A percentile compares a stretch with the other conserved stretches of the same genome.
Evolutionary conservation across 2,888 invertebrate species (phyloP).

Genomic region (Hemicrepidius hirtus): DNA sequence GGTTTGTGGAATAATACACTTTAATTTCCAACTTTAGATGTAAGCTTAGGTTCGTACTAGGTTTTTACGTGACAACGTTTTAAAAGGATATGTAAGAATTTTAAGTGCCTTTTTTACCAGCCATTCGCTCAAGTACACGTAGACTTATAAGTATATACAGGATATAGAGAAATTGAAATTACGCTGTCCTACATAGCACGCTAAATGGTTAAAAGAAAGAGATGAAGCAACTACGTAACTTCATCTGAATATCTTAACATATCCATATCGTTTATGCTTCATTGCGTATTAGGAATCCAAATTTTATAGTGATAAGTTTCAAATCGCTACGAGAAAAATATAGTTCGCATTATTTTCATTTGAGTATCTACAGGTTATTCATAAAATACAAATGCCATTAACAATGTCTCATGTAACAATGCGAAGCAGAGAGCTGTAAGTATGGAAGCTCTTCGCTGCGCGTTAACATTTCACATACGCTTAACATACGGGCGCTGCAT

Average conservation of each 20-base stretch:
- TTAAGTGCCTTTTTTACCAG: constrained; percentile 59
- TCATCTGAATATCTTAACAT: constrained; percentile 34
- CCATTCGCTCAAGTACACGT: constrained; percentile 60
- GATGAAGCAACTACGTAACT: constrained; percentile 52
- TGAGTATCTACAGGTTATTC: constrained; percentile 55
- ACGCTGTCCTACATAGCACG: constrained; percentile 62
- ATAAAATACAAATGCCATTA: constrained; percentile 66
- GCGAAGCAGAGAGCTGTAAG: constrained; percentile 60
- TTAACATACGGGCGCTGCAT: constrained; percentile 47
- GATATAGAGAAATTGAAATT: constrained; percentile 64
- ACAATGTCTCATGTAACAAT: constrained; percentile 68
- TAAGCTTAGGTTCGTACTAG: constrained; percentile 45
- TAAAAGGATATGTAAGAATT: constrained; percentile 64
- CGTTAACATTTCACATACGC: constrained; percentile 52
- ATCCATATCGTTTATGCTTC: constrained; percentile 39
- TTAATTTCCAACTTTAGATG: constrained; percentile 39
- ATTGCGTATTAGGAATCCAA: constrained; percentile 48
- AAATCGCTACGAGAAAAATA: constrained; percentile 64
- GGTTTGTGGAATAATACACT: constrained; percentile 26
- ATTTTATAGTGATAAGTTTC: constrained; percentile 51
- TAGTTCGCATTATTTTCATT: constrained; percentile 55
- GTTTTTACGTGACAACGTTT: constrained; percentile 49
- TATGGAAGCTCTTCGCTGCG: constrained; percentile 55
- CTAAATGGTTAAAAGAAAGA: constrained; percentile 61
- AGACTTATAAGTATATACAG: constrained; percentile 62